Evolutionary conservation across 2,888 invertebrate genomes (phyloP).

Genomic region (Brachyopa scutellaris): DNA sequence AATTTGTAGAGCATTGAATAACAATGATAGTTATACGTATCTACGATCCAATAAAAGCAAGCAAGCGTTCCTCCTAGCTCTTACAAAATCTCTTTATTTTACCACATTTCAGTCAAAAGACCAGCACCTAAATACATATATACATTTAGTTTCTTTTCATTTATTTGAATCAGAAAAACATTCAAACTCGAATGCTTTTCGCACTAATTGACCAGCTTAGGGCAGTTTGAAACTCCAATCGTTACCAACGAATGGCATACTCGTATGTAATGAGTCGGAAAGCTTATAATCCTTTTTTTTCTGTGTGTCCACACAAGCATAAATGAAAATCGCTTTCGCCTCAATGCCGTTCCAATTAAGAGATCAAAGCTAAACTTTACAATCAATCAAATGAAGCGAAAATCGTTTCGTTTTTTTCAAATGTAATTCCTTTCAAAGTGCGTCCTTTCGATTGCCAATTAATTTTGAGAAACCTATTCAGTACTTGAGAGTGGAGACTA

Average conservation of each 20-base stretch:
- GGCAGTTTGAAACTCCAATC: conserved; percentile 2
- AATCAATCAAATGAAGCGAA: conserved; percentile 20
- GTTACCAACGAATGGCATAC: too few species aligned
- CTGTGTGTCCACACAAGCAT: background rate
- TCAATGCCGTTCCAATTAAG: conserved; percentile 38
- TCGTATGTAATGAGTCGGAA: conserved; percentile 12
- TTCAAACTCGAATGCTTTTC: conserved; percentile 46
- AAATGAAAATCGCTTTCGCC: conserved; percentile 24
- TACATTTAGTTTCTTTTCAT: conserved; percentile 19
- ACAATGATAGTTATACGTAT: too few species aligned
- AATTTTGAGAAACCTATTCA: background rate
- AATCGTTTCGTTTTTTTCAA: conserved; percentile 14
- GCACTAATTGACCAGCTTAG: conserved; percentile 41
- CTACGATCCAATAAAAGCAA: too few species aligned
- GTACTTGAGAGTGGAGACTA: background rate
- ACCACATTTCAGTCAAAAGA: too few species aligned
- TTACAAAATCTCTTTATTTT: too few species aligned
- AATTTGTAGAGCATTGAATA: too few species aligned
- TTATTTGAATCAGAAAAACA: conserved; percentile 32
- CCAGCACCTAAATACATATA: too few species aligned
- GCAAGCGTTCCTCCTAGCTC: too few species aligned
- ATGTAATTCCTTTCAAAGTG: conserved; percentile 16
- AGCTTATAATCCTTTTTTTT: conserved; percentile 38
- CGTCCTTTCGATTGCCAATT: conserved; percentile 18
- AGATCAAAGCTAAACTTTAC: conserved; percentile 50